Conservation (phyloP, 2,797 vertebrate species). For the Amphiprion clarkii region DNA sequence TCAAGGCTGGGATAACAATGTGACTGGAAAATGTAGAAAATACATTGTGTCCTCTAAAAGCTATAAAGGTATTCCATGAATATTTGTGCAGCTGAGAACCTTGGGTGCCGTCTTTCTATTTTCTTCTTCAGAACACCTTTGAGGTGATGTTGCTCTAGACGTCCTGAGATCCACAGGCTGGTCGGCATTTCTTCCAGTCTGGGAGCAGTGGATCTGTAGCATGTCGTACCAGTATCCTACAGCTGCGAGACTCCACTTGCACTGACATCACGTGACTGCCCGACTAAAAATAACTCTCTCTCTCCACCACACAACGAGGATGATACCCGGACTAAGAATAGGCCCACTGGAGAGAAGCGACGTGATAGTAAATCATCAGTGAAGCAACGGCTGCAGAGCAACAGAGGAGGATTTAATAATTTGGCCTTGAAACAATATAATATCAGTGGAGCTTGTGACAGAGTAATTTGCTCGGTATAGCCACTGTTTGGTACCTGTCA, state of each 20-base stretch:
- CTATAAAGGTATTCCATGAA: no score
- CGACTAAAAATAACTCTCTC: constrained; percentile 76
- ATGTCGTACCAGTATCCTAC: constrained; percentile 59
- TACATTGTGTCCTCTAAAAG: background rate
- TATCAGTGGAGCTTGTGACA: constrained; percentile 43
- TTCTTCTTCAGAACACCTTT: no score
- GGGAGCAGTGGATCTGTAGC: constrained; percentile 42
- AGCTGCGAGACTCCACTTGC: constrained; percentile 63
- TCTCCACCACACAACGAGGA: constrained; percentile 65
- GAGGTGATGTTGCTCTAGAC: background rate
- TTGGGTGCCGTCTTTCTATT: background rate
- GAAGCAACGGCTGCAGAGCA: constrained; percentile 32
- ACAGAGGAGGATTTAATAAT: constrained; percentile 40
- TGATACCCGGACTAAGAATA: constrained; percentile 73
- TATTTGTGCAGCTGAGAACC: background rate
- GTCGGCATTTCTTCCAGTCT: constrained; percentile 9
- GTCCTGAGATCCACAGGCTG: constrained; percentile 10
- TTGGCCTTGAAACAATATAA: constrained; percentile 42
- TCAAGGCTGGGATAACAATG: background rate
- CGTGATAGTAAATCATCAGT: constrained; percentile 62
- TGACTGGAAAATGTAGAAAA: no score
- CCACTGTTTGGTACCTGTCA: constrained; percentile 42
- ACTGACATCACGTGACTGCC: constrained; percentile 63
- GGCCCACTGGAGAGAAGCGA: constrained; percentile 55
- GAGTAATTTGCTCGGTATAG: constrained; percentile 46